These are phyloP conservation scores for Gobiocypris rarus DNA, from an alignment of 2,113 vertebrate genomes.

Conservation along the genomic window DNA sequence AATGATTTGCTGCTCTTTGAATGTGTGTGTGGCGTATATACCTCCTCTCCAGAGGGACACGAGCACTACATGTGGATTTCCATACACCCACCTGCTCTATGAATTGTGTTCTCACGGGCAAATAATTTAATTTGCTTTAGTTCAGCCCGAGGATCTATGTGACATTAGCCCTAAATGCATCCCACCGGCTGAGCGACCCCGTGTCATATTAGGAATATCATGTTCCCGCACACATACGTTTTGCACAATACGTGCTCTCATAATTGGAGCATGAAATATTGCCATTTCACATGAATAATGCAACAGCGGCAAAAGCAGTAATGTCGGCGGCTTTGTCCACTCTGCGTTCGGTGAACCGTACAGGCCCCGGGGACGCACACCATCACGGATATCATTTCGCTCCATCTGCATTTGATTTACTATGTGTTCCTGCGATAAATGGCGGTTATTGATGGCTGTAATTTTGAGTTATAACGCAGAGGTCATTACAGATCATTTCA, in stretches of 20 bases:
- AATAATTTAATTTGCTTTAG: slow-evolving; percentile 33
- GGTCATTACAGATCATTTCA: slow-evolving; percentile 48
- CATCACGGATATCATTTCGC: slow-evolving; percentile 14
- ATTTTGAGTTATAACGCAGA: slow-evolving; percentile 35
- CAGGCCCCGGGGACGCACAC: slow-evolving; percentile 1
- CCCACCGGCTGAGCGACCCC: neutral
- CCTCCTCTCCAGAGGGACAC: neutral
- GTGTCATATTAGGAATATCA: slow-evolving; percentile 37
- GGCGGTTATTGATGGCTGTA: slow-evolving; percentile 47
- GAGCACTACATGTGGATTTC: neutral
- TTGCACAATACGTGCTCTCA: neutral
- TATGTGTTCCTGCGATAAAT: slow-evolving; percentile 25
- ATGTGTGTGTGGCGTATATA: neutral
- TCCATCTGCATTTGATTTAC: slow-evolving; percentile 40
- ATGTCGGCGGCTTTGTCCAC: slow-evolving; percentile 15
- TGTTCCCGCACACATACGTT: slow-evolving; percentile 7
- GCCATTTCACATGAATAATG: slow-evolving; percentile 53
- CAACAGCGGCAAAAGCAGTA: slow-evolving; percentile 30
- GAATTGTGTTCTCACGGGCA: neutral
- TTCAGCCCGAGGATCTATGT: slow-evolving; percentile 30
- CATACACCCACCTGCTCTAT: slow-evolving; percentile 31
- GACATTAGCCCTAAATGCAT: slow-evolving; percentile 46
- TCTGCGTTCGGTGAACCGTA: slow-evolving; percentile 1
- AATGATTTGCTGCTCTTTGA: neutral
- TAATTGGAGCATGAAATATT: slow-evolving; percentile 45